phyloP scores from a whole-genome alignment of 1,140 invertebrate species.

The Paracyclopina nana region DNA sequence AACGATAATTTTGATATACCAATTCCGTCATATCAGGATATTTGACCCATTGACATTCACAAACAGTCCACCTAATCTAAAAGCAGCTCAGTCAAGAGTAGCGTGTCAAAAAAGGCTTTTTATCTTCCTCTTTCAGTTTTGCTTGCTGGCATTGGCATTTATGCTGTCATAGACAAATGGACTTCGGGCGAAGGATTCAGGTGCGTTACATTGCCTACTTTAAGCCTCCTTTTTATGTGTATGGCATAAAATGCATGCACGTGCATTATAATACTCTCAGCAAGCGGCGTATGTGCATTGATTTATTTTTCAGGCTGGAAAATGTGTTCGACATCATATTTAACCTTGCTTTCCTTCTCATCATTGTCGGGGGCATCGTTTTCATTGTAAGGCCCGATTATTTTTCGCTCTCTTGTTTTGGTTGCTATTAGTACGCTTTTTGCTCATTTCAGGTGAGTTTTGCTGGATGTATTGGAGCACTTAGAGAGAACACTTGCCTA shows the following conservation, averaged over 20 bases:
- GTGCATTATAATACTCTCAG: not conserved
- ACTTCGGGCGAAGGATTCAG: not conserved
- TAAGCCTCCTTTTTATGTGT: not conserved
- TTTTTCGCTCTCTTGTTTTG: not conserved
- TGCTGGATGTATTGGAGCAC: slow-evolving; percentile 1
- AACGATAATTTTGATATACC: too few species aligned
- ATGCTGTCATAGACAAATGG: not conserved
- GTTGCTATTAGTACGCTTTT: not conserved
- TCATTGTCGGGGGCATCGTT: not conserved
- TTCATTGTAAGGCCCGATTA: slow-evolving; percentile 5
- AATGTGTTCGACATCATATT: not conserved
- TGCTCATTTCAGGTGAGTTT: slow-evolving; percentile 2
- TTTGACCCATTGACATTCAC: too few species aligned
- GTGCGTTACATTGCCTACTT: not conserved
- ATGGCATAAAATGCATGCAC: not conserved
- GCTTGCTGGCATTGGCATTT: not conserved
- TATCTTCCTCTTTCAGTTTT: too few species aligned
- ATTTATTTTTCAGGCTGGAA: not conserved
- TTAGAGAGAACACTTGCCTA: not conserved
- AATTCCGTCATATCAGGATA: too few species aligned
- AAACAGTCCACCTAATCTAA: too few species aligned
- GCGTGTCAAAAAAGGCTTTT: too few species aligned
- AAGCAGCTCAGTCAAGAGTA: too few species aligned
- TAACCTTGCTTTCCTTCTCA: not conserved
- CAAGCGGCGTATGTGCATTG: not conserved